These are phyloP conservation scores for Lagenorhynchus albirostris DNA, from an alignment of 2,113 vertebrate genomes.

Conservation along the genomic window DNA sequence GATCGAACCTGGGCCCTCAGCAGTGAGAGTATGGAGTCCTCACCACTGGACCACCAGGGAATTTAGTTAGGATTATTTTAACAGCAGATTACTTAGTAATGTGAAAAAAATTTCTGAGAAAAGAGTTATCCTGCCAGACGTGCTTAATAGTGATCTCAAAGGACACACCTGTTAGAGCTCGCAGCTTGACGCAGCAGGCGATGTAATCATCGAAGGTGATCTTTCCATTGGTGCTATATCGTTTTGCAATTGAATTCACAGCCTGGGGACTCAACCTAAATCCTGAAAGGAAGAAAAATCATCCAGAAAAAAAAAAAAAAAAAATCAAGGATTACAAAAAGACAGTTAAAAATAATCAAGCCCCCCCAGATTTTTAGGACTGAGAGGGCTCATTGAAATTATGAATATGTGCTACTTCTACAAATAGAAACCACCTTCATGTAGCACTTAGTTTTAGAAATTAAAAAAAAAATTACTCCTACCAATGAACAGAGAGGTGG, in stretches of 20 bases:
- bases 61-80: background rate
- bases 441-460: background rate
- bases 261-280: slow-evolving; percentile 91
- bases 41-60: background rate
- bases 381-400: background rate
- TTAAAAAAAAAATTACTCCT: background rate
- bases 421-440: background rate
- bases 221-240: slow-evolving; percentile 88
- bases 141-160: background rate
- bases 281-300: slow-evolving; percentile 73
- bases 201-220: slow-evolving; percentile 96
- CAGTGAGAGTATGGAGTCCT: background rate
- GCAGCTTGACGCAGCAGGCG: slow-evolving; percentile 91
- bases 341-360: background rate
- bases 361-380: background rate
- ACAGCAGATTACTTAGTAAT: background rate
- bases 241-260: slow-evolving; percentile 87
- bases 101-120: background rate
- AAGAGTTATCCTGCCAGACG: background rate
- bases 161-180: slow-evolving; percentile 90
- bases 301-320: background rate
- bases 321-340: background rate
- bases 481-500: background rate
- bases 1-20: background rate
- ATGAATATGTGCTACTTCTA: background rate